Base-by-base conservation (phyloP, 2,113 vertebrate genomes). In the Hemicordylus capensis region DNA sequence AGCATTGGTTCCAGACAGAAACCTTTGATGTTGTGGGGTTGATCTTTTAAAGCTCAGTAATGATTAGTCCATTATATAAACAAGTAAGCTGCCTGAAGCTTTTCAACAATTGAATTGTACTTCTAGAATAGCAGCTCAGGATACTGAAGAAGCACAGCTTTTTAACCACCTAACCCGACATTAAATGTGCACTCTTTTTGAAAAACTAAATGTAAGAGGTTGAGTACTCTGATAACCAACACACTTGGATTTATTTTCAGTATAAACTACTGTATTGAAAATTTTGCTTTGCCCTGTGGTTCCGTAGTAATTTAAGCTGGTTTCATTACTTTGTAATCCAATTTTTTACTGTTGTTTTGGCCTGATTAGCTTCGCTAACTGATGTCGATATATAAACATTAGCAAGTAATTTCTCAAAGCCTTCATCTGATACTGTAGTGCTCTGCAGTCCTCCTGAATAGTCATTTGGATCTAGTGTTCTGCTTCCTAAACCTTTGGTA, bases 311-410 rank as follows among this genome's bases (percentile, higher is more conserved):
- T 83, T 89, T 88, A 85, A 85, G 24, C 56, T 93, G 59, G 34
- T 44, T 88, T 86, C 82, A 83, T 76, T 93, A 92, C 85, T 91
- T 85, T 83, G 75, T 83, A 88, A 48, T 74, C 31, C 46, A 54
- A n/a, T 87, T 92, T 85, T 88, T 37, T 61, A 87, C 69, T 82
- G 81, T 31, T 92, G 86, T 88, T 94, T 94, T 87, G 80, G 37
- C 72, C 89, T 93, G 89, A 44, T 88, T 26, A 73, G 79, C 76
- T 88, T 89, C 78, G 76, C 37, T 77, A 48, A 61, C 22, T 61
- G 83, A 24, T 90, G 48, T 83, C 91, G 86, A 87, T 93, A 31
- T n/a, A 56, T 89, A 89, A 93, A 89, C 86, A 93, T 72, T 85
- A 48, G 31, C 76, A 85, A 86, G 80, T 90, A 59, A 92, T 85